These are phyloP conservation scores for Yponomeuta evonymella DNA, from an alignment of 2,888 invertebrate species.

Conservation along the genomic window DNA sequence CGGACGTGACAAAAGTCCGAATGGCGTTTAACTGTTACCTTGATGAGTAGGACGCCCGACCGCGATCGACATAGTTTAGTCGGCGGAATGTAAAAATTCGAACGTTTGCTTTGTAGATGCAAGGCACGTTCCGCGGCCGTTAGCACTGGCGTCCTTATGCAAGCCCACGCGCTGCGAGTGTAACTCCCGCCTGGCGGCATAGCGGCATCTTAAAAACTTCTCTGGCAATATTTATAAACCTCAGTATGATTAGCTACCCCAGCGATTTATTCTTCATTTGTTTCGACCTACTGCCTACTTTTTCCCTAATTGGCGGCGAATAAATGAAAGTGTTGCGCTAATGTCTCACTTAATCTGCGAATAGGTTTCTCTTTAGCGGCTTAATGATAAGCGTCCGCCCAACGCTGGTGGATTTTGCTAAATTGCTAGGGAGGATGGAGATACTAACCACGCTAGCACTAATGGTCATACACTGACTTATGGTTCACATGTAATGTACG, in stretches of 20 bases:
- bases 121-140: conserved; percentile 45
- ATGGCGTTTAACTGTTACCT: conserved; percentile 9
- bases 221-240: background rate
- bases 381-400: conserved; percentile 5
- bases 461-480: conserved; percentile 5
- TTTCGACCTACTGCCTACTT: background rate
- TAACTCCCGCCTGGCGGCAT: background rate
- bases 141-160: conserved; percentile 49
- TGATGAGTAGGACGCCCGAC: background rate
- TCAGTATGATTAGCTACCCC: too few species aligned
- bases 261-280: too few species aligned
- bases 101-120: conserved; percentile 29
- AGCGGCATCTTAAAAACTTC: background rate
- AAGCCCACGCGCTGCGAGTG: conserved; percentile 40
- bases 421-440: conserved; percentile 1
- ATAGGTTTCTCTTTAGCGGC: background rate
- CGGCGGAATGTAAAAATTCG: conserved; percentile 6
- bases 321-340: conserved; percentile 9
- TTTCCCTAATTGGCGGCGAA: conserved; percentile 1
- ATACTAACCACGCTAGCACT: background rate
- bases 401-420: background rate
- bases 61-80: conserved; percentile 6
- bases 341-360: conserved; percentile 3
- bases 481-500: background rate
- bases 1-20: conserved; percentile 8